Evolutionary conservation across 1,140 invertebrate genomes (phyloP).

Genomic region (Fopius arisanus): DNA sequence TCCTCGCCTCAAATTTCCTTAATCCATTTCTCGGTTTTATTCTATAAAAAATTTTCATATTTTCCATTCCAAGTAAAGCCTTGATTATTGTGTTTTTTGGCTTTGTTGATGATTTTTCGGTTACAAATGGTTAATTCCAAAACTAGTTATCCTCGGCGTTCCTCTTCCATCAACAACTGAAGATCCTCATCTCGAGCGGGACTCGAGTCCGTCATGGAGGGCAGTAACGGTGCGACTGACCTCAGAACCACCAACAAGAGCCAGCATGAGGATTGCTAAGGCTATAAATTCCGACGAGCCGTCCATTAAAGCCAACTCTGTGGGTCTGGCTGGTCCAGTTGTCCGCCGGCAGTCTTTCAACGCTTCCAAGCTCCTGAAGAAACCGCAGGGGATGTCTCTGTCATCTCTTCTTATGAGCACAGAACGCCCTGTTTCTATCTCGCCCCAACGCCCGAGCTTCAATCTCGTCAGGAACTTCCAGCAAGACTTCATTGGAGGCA

Average conservation of each 20-base stretch:
- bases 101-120: too few relatives aligned
- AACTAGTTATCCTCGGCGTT: slow-evolving; percentile 44
- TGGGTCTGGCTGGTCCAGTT: not conserved
- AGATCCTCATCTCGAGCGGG: slow-evolving; percentile 33
- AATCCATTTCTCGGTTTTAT: too few relatives aligned
- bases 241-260: slow-evolving; percentile 13
- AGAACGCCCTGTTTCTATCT: not conserved
- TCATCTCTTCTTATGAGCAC: not conserved
- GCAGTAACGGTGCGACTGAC: slow-evolving; percentile 7
- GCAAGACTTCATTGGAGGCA: not conserved
- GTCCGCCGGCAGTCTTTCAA: slow-evolving; percentile 20
- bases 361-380: slow-evolving; percentile 20
- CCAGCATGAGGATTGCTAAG: slow-evolving; percentile 48
- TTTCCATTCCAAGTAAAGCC: too few relatives aligned
- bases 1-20: too few relatives aligned
- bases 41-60: too few relatives aligned
- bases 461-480: not conserved
- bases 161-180: slow-evolving; percentile 48
- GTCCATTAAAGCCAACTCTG: slow-evolving; percentile 20
- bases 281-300: slow-evolving; percentile 46
- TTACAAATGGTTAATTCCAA: not conserved
- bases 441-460: not conserved
- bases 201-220: slow-evolving; percentile 11
- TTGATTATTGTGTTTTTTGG: too few relatives aligned
- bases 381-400: not conserved